These are phyloP conservation scores for Phragmatobia fuliginosa DNA, from an alignment of 2,888 invertebrate species.

Conservation along the genomic window DNA sequence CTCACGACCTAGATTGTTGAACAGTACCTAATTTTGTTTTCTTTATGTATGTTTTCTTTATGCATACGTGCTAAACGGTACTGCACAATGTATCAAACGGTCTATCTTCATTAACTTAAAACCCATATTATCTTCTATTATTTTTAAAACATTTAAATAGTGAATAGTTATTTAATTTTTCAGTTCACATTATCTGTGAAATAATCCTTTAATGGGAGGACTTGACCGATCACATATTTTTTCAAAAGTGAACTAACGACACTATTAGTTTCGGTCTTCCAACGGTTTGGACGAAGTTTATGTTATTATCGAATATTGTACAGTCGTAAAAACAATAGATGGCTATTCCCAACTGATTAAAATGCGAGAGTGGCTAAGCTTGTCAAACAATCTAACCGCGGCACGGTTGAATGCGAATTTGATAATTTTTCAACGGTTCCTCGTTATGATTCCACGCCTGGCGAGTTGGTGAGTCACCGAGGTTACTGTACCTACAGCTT, in stretches of 20 bases:
- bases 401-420: conserved; percentile 53
- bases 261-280: background rate
- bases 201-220: background rate
- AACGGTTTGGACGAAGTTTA: no score
- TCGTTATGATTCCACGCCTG: conserved; percentile 61
- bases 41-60: conserved; percentile 1
- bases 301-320: background rate
- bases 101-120: background rate
- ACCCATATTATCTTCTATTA: no score
- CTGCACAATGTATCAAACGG: background rate
- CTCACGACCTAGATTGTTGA: conserved; percentile 56
- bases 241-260: background rate
- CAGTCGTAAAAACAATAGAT: conserved; percentile 13
- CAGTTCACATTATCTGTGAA: background rate
- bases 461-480: conserved; percentile 69
- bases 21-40: conserved; percentile 21
- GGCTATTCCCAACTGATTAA: conserved; percentile 17
- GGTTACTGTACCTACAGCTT: conserved; percentile 68
- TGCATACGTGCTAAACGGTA: conserved; percentile 5
- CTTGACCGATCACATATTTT: background rate
- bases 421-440: conserved; percentile 64
- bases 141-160: no score
- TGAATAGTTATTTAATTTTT: background rate
- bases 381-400: conserved; percentile 31
- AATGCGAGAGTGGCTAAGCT: conserved; percentile 10